Percentiles rank a stretch among this genome's conserved stretches.
Evolutionary conservation across 2,888 invertebrate species (phyloP).

Genomic region (Crocallis elinguaria): DNA sequence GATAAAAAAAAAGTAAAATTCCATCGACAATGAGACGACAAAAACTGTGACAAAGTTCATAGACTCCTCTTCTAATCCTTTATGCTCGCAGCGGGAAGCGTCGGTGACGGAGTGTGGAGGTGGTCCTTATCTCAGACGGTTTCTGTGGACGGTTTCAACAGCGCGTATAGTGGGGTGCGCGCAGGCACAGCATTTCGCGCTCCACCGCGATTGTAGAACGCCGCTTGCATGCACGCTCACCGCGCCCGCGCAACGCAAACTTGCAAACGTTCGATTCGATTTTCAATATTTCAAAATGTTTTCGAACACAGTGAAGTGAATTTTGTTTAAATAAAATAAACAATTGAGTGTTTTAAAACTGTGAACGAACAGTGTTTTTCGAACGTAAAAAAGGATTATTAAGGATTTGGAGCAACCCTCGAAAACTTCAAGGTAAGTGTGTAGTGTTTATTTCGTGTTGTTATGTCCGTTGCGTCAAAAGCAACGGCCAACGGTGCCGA

Average conservation of each 20-base stretch:
- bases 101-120: constrained; percentile 39
- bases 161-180: constrained; percentile 66
- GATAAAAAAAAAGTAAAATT: constrained; percentile 51
- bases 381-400: constrained; percentile 63
- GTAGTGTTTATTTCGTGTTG: constrained; percentile 47
- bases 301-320: constrained; percentile 76
- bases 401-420: constrained; percentile 56
- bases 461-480: constrained; percentile 35
- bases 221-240: constrained; percentile 51
- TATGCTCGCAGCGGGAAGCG: constrained; percentile 71
- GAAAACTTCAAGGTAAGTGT: constrained; percentile 61
- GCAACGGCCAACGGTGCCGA: constrained; percentile 55
- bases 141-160: constrained; percentile 52
- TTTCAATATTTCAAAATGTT: constrained; percentile 69
- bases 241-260: constrained; percentile 68
- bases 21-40: constrained; percentile 52
- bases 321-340: constrained; percentile 32
- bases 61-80: constrained; percentile 53
- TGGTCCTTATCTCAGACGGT: constrained; percentile 74
- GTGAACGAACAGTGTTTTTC: constrained; percentile 49
- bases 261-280: constrained; percentile 51
- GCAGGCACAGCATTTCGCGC: constrained; percentile 60
- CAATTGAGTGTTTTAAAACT: constrained; percentile 39
- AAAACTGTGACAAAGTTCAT: constrained; percentile 70
- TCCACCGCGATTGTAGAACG: constrained; percentile 61